phyloP scores from a whole-genome alignment of 2,113 vertebrate genomes.

The Porphyrio hochstetteri region DNA sequence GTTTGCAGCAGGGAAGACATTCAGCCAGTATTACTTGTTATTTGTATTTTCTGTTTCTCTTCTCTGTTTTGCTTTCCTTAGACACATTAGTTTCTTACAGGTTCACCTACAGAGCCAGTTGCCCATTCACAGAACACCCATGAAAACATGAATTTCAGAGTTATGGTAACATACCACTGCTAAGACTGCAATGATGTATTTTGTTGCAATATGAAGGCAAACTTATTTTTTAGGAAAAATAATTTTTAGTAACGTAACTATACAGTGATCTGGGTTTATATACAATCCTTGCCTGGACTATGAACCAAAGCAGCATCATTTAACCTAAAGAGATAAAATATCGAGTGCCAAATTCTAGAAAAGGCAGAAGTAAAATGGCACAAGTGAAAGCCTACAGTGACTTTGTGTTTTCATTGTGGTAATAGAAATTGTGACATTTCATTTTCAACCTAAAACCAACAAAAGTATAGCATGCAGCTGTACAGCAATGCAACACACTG shows the following conservation, averaged over 20 bases:
- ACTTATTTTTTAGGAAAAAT: background rate
- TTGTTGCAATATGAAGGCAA: background rate
- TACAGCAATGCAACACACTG: background rate
- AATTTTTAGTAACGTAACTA: background rate
- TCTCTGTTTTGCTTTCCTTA: background rate
- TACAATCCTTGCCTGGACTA: background rate
- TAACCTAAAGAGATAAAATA: background rate
- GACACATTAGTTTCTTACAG: background rate
- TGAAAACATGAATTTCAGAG: background rate
- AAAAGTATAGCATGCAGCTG: background rate
- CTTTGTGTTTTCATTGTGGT: background rate
- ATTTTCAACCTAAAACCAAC: background rate
- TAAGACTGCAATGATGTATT: background rate
- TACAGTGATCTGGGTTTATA: background rate
- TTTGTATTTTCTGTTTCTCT: background rate
- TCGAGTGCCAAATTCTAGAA: background rate
- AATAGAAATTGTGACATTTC: background rate
- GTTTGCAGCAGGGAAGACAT: background rate
- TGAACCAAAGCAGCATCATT: background rate
- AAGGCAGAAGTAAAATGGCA: background rate
- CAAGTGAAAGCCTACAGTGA: background rate
- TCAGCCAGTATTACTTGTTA: background rate
- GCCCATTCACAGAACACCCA: background rate
- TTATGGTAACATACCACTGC: rapidly evolving
- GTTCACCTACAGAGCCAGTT: background rate